phyloP scores from a whole-genome alignment of 92 coral and sea anemone species.

The Meandrina meandrites region DNA sequence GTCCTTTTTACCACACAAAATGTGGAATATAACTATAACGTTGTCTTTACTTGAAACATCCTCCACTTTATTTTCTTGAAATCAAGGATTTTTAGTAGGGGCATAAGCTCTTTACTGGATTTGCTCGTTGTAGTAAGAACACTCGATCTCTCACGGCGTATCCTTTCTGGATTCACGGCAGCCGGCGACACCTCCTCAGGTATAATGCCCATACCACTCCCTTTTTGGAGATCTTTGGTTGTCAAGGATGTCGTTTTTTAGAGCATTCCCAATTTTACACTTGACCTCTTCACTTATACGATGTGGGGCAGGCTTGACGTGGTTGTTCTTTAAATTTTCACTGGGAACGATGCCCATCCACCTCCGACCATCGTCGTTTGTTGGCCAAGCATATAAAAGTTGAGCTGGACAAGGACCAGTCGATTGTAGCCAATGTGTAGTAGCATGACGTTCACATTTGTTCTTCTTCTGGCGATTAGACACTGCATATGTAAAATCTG shows the following conservation, averaged over 20 bases:
- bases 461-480: background rate
- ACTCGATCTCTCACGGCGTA: constrained; percentile 22
- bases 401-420: constrained; percentile 1
- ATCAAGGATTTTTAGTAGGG: constrained; percentile 28
- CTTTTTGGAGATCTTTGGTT: constrained; percentile 46
- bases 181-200: constrained; percentile 54
- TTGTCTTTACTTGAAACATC: constrained; percentile 43
- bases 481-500: constrained; percentile 26
- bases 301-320: constrained; percentile 44
- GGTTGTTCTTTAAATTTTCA: constrained; percentile 32
- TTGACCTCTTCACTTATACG: constrained; percentile 48
- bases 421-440: background rate
- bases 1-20: constrained; percentile 41
- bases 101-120: constrained; percentile 19
- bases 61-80: constrained; percentile 42
- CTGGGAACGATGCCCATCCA: constrained; percentile 50
- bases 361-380: constrained; percentile 63
- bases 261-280: constrained; percentile 30
- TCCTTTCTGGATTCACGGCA: constrained; percentile 42
- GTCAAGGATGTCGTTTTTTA: constrained; percentile 36
- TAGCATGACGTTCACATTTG: background rate
- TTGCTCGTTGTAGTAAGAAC: constrained; percentile 1
- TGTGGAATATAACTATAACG: constrained; percentile 34
- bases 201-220: constrained; percentile 44
- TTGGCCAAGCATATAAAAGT: constrained; percentile 53